phyloP scores from a whole-genome alignment of 2,888 invertebrate species.

The Yponomeuta cagnagella region DNA sequence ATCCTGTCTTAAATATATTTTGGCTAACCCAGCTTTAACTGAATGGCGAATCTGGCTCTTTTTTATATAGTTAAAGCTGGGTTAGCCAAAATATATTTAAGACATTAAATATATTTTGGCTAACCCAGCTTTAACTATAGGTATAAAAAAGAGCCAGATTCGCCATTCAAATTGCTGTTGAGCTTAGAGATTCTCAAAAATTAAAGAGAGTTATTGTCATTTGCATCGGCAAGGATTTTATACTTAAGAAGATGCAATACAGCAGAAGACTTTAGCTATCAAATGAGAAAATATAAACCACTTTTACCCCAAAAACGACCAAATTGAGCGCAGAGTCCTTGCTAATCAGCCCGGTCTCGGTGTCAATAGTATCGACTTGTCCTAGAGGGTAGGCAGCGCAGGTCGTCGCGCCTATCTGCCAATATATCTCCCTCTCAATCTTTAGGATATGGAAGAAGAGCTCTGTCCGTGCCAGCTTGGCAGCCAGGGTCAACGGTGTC shows the following conservation, averaged over 20 bases:
- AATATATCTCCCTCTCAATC: conserved; percentile 96
- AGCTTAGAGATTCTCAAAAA: neutral
- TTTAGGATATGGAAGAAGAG: conserved; percentile 98
- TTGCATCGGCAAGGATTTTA: neutral
- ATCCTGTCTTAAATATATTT: too few species aligned
- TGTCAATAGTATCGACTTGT: conserved; percentile 96
- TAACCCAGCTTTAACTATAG: too few species aligned
- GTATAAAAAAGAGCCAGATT: too few species aligned
- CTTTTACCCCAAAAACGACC: conserved; percentile 95
- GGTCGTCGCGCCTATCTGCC: conserved; percentile 97
- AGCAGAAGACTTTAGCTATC: too few species aligned
- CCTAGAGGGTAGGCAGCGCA: conserved; percentile 97
- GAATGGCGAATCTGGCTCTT: too few species aligned
- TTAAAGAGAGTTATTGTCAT: neutral
- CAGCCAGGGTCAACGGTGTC: conserved; percentile 94
- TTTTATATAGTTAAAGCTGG: too few species aligned
- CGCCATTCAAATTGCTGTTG: too few species aligned
- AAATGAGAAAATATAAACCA: too few species aligned
- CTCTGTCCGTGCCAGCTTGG: conserved; percentile 93
- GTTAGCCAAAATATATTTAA: too few species aligned
- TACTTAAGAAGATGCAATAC: too few species aligned
- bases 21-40: too few species aligned
- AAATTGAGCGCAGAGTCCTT: conserved; percentile 96
- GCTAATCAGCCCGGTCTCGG: conserved; percentile 92
- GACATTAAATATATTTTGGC: too few species aligned